Percentiles rank a stretch among this genome's conserved stretches.
Evolutionary conservation across 1,140 invertebrate species (phyloP).

Genomic region (Triops cancriformis): DNA sequence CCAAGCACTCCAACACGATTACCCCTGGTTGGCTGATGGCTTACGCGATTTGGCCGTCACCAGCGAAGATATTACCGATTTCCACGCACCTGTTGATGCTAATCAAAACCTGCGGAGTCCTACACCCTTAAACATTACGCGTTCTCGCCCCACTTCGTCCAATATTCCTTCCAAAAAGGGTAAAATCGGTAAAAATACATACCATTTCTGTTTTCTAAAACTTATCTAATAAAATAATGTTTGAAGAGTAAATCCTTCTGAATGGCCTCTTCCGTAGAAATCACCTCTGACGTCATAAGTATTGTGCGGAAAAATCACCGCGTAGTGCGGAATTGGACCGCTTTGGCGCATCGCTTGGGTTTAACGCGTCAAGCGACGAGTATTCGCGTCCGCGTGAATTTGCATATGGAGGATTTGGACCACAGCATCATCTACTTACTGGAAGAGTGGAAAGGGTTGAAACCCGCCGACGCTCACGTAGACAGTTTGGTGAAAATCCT

Average conservation of each 20-base stretch:
- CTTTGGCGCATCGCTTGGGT: conserved; percentile 23
- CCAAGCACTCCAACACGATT: neutral
- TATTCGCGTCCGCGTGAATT: conserved; percentile 21
- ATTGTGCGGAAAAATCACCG: conserved; percentile 19
- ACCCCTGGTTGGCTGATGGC: neutral
- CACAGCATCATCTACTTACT: conserved; percentile 22
- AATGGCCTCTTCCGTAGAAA: too few species aligned
- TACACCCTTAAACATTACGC: neutral
- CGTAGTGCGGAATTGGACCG: conserved; percentile 23
- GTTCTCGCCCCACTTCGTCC: neutral
- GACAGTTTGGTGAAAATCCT: conserved; percentile 16
- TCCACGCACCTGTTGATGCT: neutral
- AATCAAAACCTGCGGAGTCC: neutral
- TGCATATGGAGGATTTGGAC: conserved; percentile 22
- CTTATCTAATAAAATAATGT: too few species aligned
- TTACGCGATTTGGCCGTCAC: neutral
- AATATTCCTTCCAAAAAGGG: neutral
- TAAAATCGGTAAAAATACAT: neutral
- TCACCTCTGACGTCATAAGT: conserved; percentile 22
- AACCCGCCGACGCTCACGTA: conserved; percentile 23
- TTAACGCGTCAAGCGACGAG: neutral
- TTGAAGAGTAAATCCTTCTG: too few species aligned
- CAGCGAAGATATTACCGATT: conserved; percentile 8
- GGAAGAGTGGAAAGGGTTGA: conserved; percentile 25
- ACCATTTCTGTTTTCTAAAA: too few species aligned